Percentiles rank a stretch among this genome's conserved stretches.
These are phyloP conservation scores for Eulithis prunata DNA, from an alignment of 2,888 invertebrate species.

Conservation along the genomic window DNA sequence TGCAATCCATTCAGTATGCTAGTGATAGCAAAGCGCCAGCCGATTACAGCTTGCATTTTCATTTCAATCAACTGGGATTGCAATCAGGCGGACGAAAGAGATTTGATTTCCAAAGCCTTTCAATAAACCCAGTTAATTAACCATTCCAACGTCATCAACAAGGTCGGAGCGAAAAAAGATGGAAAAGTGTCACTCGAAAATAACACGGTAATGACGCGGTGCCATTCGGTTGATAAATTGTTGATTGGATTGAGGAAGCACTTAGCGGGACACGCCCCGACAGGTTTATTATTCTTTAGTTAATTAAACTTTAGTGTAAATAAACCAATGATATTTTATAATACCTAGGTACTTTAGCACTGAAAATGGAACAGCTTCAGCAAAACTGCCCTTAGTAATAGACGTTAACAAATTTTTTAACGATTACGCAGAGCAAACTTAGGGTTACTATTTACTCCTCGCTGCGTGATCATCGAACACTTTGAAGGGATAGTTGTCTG, in stretches of 20 bases:
- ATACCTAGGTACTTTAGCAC: too few species aligned
- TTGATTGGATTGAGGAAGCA: constrained; percentile 23
- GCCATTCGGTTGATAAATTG: constrained; percentile 8
- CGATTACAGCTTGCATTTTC: constrained; percentile 27
- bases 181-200: constrained; percentile 20
- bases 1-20: constrained; percentile 25
- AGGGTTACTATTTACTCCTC: too few species aligned
- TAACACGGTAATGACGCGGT: constrained; percentile 8
- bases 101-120: constrained; percentile 32
- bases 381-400: too few species aligned
- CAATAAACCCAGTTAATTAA: constrained; percentile 34
- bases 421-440: too few species aligned
- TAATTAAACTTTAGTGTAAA: constrained; percentile 6
- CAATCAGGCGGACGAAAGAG: constrained; percentile 27
- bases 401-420: too few species aligned
- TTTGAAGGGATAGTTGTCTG: too few species aligned
- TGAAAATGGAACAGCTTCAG: too few species aligned
- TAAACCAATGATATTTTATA: background rate
- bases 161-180: constrained; percentile 16
- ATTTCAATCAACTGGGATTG: constrained; percentile 32
- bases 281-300: constrained; percentile 21
- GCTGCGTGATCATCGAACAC: too few species aligned
- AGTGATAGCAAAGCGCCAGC: constrained; percentile 24
- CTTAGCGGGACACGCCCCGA: constrained; percentile 13
- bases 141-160: constrained; percentile 28